These are phyloP conservation scores for Rhagoletis pomonella DNA, from an alignment of 1,140 invertebrate genomes.

Conservation along the genomic window DNA sequence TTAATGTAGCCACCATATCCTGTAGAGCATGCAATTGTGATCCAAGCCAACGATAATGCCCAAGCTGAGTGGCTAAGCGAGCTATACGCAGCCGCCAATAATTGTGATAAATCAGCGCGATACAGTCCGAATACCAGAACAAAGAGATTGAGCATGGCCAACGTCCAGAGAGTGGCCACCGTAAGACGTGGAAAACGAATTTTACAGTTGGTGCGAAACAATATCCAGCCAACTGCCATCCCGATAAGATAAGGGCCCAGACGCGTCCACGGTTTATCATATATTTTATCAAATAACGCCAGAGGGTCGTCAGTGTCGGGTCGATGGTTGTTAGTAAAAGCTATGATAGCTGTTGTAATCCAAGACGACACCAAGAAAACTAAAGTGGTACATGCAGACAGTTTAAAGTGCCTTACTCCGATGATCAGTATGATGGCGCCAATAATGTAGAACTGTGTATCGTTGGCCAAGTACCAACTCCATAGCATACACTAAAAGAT, in stretches of 20 bases:
- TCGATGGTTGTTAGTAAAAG: conserved; percentile 85
- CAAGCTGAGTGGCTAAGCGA: conserved; percentile 89
- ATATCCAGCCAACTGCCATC: conserved; percentile 87
- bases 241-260: conserved; percentile 88
- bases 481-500: conserved; percentile 82
- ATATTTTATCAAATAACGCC: conserved; percentile 90
- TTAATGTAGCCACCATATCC: conserved; percentile 89
- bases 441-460: conserved; percentile 89
- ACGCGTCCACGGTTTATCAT: conserved; percentile 90
- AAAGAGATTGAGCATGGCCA: conserved; percentile 79
- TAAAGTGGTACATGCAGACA: conserved; percentile 79
- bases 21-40: conserved; percentile 90
- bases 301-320: conserved; percentile 87
- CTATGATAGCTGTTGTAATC: conserved; percentile 86
- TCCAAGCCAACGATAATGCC: conserved; percentile 88
- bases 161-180: conserved; percentile 81
- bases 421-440: conserved; percentile 86
- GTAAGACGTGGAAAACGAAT: conserved; percentile 84
- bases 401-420: conserved; percentile 83
- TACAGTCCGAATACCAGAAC: conserved; percentile 86
- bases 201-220: conserved; percentile 88
- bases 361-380: conserved; percentile 84
- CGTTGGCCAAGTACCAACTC: conserved; percentile 92
- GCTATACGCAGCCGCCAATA: conserved; percentile 85
- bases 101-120: conserved; percentile 80